Base-by-base conservation (phyloP, 2,113 vertebrate species). In the Alosa alosa region DNA sequence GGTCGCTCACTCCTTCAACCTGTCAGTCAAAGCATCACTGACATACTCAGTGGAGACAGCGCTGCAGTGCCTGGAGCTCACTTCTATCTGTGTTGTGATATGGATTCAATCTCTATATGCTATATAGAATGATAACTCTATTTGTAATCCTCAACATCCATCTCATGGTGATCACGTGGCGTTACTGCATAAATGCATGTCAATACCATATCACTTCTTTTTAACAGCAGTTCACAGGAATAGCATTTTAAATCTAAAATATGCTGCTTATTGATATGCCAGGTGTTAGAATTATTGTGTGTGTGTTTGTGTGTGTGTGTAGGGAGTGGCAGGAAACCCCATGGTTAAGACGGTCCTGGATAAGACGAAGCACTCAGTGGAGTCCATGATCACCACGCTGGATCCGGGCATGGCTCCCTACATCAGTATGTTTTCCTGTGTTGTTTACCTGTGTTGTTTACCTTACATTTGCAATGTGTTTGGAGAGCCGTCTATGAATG, bases 331-430 rank as follows among this genome's bases (percentile, higher is more conserved):
- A 50, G 98, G 97, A 31, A 99, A 98, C 91, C 93, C 96, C 1
- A 91, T 99, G 87, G 97, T 99, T 81, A 99, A 97, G 86, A 96
- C 97, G 0, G 97, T 99, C 87, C 94, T 99, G 86, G 97, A 99
- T 92, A 98, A 96, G 94, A 99, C 98, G 57, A 99, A 98, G 85
- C 96, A 99, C 92, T 99, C 98, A 0, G 96, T 99, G 22, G 98
- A 99, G 93, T 97, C 96, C 15, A 97, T 99, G 97, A 99, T 99
- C 86, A 99, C 98, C 0, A 99, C 98, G 0, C 95, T 99, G 94
- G 98, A 99, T 89, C 98, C 98, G 18, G 98, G 98, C 91, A 99
- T 99, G 98, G 97, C 96, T 90, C 97, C 98, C 0, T 99, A 98
- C 87, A 99, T 99, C 91, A 97, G 98, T 99, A 92, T 93, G 97